Conservation (phyloP, 2,888 invertebrate species). For the Malthinus flaveolus region DNA sequence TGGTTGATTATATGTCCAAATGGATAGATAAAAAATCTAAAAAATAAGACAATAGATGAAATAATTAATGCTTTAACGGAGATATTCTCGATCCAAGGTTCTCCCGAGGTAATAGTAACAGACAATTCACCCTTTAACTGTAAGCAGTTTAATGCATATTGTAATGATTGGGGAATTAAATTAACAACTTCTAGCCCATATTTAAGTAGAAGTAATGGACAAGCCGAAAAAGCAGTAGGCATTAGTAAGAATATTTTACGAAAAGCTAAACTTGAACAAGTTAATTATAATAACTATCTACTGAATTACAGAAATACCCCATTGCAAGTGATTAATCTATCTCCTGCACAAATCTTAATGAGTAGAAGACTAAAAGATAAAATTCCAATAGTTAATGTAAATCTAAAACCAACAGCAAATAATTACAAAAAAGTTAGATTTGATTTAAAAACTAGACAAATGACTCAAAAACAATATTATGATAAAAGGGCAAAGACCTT, state of each 20-base stretch:
- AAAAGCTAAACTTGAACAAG: conserved; percentile 15
- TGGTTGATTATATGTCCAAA: conserved; percentile 31
- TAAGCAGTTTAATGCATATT: conserved; percentile 28
- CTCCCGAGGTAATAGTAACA: conserved; percentile 24
- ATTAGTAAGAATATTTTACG: conserved; percentile 28
- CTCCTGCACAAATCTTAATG: conserved; percentile 20
- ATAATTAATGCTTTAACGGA: conserved; percentile 25
- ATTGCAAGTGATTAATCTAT: conserved; percentile 9
- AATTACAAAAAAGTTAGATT: background rate
- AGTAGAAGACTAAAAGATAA: conserved; percentile 19
- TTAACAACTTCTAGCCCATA: conserved; percentile 31
- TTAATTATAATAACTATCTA: conserved; percentile 11
- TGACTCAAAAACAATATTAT: background rate
- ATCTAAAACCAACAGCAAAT: background rate
- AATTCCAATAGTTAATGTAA: conserved; percentile 7
- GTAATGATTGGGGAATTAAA: conserved; percentile 28
- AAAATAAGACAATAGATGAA: conserved; percentile 16
- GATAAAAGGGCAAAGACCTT: background rate
- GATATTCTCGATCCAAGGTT: conserved; percentile 29
- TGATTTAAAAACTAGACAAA: background rate
- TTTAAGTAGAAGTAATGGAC: conserved; percentile 20
- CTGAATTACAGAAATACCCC: conserved; percentile 24
- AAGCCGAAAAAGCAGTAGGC: conserved; percentile 33
- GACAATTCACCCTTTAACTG: conserved; percentile 35
- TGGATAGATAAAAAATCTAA: conserved; percentile 28